These are phyloP conservation scores for Metridium senile DNA, from an alignment of 92 coral and sea anemone species.

Conservation along the genomic window DNA sequence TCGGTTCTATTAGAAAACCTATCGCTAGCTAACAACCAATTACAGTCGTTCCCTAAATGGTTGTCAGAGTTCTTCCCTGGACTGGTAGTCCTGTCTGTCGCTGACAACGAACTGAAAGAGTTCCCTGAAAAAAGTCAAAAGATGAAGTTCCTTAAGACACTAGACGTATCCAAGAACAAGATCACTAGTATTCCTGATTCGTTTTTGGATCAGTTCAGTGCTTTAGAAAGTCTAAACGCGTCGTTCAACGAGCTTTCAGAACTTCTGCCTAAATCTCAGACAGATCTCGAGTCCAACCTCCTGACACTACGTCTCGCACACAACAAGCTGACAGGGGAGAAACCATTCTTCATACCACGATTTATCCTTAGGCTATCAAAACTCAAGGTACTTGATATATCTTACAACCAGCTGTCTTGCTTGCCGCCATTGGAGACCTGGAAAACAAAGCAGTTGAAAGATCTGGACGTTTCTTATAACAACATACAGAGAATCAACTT, in stretches of 20 bases:
- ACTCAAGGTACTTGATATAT: slow-evolving; percentile 77
- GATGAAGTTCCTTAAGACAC: slow-evolving; percentile 60
- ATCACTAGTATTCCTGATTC: slow-evolving; percentile 64
- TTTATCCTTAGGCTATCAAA: slow-evolving; percentile 77
- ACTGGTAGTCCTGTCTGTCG: slow-evolving; percentile 59
- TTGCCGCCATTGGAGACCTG: slow-evolving; percentile 78
- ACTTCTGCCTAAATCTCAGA: slow-evolving; percentile 71
- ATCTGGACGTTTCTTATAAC: slow-evolving; percentile 77
- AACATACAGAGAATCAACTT: slow-evolving; percentile 74
- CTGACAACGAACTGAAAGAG: slow-evolving; percentile 61
- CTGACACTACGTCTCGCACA: slow-evolving; percentile 71
- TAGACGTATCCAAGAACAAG: slow-evolving; percentile 80
- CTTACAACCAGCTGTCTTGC: slow-evolving; percentile 65
- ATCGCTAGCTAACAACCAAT: slow-evolving; percentile 69
- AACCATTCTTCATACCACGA: slow-evolving; percentile 71
- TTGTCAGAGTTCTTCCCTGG: slow-evolving; percentile 67
- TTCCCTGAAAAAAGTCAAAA: slow-evolving; percentile 56
- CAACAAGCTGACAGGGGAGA: slow-evolving; percentile 67
- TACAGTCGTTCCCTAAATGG: slow-evolving; percentile 76
- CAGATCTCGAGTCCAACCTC: slow-evolving; percentile 42
- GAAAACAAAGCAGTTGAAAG: slow-evolving; percentile 86
- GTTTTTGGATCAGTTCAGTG: slow-evolving; percentile 56
- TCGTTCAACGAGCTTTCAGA: slow-evolving; percentile 63
- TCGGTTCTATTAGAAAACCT: slow-evolving; percentile 66
- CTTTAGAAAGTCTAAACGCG: slow-evolving; percentile 76